Percentiles rank a stretch among this genome's conserved stretches.
Evolutionary conservation across 2,888 invertebrate species (phyloP).

Genomic region (Baronia brevicornis): DNA sequence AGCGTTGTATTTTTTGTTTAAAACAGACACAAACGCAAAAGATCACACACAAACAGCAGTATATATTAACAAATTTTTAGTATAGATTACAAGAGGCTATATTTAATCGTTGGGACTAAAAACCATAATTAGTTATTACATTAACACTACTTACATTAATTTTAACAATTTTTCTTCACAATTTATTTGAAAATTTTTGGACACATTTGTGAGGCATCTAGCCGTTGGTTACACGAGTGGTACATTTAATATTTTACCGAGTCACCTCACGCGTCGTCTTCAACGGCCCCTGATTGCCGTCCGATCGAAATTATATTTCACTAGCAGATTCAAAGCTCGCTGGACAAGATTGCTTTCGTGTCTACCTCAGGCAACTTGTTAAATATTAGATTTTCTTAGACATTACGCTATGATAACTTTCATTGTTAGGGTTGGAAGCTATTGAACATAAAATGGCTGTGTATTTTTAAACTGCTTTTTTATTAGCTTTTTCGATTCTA

Average conservation of each 20-base stretch:
- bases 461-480: conserved; percentile 4
- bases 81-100: too few relatives aligned
- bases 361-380: conserved; percentile 24
- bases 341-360: conserved; percentile 60
- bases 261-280: conserved; percentile 72
- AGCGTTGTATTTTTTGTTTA: too few relatives aligned
- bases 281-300: conserved; percentile 74
- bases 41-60: too few relatives aligned
- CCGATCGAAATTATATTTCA: conserved; percentile 75
- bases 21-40: too few relatives aligned
- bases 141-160: too few relatives aligned
- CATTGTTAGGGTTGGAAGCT: conserved; percentile 14
- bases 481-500: too few relatives aligned
- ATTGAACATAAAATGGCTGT: conserved; percentile 1
- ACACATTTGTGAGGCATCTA: conserved; percentile 29
- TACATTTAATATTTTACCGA: conserved; percentile 65
- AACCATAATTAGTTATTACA: too few relatives aligned
- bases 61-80: too few relatives aligned
- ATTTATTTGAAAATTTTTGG: conserved; percentile 25
- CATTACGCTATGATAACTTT: conserved; percentile 21
- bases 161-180: too few relatives aligned
- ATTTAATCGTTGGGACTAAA: too few relatives aligned
- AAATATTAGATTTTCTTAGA: conserved; percentile 29
- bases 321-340: conserved; percentile 66
- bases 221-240: conserved; percentile 29